Conservation (phyloP, 1,140 invertebrate genomes). For the Portunus trituberculatus region DNA sequence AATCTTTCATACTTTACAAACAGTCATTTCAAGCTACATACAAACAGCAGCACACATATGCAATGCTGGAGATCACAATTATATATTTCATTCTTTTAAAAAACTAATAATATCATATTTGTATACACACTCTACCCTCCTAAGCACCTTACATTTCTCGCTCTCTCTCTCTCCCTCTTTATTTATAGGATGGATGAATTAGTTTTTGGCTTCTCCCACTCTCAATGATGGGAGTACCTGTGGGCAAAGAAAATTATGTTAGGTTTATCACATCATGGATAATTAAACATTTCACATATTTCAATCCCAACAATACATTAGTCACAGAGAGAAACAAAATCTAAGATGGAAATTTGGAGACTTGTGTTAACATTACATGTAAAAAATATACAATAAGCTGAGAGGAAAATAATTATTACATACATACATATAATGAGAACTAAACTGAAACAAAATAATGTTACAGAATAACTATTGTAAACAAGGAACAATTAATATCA, state of each 20-base stretch:
- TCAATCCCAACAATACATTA: too few relatives aligned
- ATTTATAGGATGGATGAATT: constrained; percentile 35
- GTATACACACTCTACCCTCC: neutral
- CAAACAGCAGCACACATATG: neutral
- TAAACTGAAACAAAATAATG: too few relatives aligned
- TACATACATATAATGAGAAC: too few relatives aligned
- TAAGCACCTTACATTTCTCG: neutral
- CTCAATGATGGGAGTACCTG: constrained; percentile 63
- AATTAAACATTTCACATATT: too few relatives aligned
- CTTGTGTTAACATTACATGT: too few relatives aligned
- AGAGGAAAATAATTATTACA: too few relatives aligned
- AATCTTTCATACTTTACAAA: constrained; percentile 17
- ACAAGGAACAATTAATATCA: too few relatives aligned
- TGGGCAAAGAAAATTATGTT: neutral
- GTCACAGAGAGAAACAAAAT: too few relatives aligned
- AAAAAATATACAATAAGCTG: too few relatives aligned
- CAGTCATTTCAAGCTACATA: neutral
- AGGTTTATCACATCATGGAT: too few relatives aligned
- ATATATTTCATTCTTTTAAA: neutral
- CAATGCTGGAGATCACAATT: neutral
- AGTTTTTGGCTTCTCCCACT: constrained; percentile 37
- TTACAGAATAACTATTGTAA: too few relatives aligned
- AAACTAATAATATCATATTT: neutral
- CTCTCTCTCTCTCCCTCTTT: neutral
- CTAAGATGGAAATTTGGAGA: too few relatives aligned